Percentiles rank a stretch among this genome's conserved stretches.
Evolutionary conservation across 1,140 invertebrate species (phyloP).

Genomic region (Papilio dardanus): DNA sequence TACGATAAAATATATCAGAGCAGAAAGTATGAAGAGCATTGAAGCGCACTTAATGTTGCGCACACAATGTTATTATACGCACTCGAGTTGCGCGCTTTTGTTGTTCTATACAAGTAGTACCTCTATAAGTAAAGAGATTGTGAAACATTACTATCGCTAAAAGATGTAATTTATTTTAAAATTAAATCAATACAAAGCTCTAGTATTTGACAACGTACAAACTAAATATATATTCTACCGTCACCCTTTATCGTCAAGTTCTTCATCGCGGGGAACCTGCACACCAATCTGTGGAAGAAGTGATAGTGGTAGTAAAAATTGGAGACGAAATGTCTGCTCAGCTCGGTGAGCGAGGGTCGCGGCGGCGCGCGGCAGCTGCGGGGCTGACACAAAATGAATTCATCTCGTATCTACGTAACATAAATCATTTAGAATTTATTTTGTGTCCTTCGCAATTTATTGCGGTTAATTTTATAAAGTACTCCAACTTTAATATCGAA

Average conservation of each 20-base stretch:
- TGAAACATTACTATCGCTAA: neutral
- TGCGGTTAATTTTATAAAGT: neutral
- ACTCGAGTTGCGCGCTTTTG: neutral
- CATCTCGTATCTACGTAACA: neutral
- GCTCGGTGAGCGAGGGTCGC: neutral
- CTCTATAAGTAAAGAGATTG: neutral
- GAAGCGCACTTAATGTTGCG: conserved; percentile 2
- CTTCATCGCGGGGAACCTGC: neutral
- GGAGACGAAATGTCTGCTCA: neutral
- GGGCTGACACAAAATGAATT: neutral
- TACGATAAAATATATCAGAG: conserved; percentile 15
- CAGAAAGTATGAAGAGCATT: conserved; percentile 7
- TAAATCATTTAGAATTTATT: neutral
- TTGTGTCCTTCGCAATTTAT: neutral
- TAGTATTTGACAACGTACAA: no score
- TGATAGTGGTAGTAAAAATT: neutral
- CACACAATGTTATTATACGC: neutral
- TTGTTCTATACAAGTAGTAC: neutral
- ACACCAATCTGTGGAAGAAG: neutral
- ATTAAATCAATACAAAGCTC: no score
- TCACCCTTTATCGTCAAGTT: no score
- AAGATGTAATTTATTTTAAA: neutral
- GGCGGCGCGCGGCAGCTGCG: neutral
- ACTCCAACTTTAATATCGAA: neutral
- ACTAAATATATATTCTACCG: no score